Base-by-base conservation (phyloP, 2,888 invertebrate genomes). In the Temnothorax rugatulus region DNA sequence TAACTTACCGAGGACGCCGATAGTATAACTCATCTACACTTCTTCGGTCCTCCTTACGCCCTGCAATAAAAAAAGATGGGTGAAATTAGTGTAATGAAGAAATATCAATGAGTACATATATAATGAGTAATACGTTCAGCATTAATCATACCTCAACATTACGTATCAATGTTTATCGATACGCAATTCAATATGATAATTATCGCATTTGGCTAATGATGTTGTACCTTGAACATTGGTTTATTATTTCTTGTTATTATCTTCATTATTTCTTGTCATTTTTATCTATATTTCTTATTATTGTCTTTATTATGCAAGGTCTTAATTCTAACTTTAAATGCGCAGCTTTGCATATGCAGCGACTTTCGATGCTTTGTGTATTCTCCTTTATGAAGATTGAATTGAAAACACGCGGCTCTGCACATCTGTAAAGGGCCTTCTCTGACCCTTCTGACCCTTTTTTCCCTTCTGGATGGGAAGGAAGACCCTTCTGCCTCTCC, bases 1-100 rank as follows among this genome's bases (percentile, higher is more conserved):
- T 85, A 85, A 93, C 92, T 94, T 90, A 94, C 94, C 93, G 85
- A 90, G 88, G 88, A 85, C 84, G 88, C 81, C 89, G 91, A 91
- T 90, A 90, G 91, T 91, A 90, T 91, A 90, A 93, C 91, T 94
- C 94, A 94, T 93, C 93, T 93, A 93, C 92, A 91, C 89, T 92
- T 88, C 90, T 91, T 93, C 90, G 82, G 25, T 85, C 88, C 90
- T 87, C 88, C 89, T 91, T 90, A 91, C 84, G 90, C 90, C 91
- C 94, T 94, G 92, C 57, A 93, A 93, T 90, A 92, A 76, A 85
- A 68, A 87, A 41, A 47, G 47, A 63, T 41, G 29, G 25, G 61
- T 71, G 11, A 29, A 29, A 59, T 85, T 41, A 81, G 82, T 15
- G 25, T 44, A 41, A 64, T 11, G 38, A 50, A 44, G 8, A 44